phyloP scores from a whole-genome alignment of 2,888 invertebrate species.

The Stenichneumon culpator region DNA sequence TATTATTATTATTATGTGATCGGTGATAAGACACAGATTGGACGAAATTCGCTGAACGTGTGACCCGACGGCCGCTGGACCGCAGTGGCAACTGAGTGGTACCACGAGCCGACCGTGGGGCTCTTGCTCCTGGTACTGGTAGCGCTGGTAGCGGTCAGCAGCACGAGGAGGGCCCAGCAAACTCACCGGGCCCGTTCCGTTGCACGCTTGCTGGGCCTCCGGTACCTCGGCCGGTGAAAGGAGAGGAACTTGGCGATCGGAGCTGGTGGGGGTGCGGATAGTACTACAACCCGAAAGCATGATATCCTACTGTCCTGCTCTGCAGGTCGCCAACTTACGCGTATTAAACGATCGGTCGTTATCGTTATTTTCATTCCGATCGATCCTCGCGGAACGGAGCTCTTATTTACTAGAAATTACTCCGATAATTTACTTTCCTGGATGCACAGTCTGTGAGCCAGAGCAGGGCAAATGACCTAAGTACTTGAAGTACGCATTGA shows the following conservation, averaged over 20 bases:
- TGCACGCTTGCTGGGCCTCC: conserved; percentile 47
- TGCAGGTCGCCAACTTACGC: background rate
- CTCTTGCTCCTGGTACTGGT: conserved; percentile 68
- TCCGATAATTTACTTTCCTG: background rate
- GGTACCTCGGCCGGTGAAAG: conserved; percentile 64
- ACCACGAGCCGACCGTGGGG: conserved; percentile 66
- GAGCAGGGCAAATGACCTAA: no score
- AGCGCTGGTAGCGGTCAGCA: conserved; percentile 69
- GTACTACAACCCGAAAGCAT: conserved; percentile 20
- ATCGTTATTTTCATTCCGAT: background rate
- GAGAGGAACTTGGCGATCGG: conserved; percentile 56
- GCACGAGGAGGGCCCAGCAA: conserved; percentile 53
- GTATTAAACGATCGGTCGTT: background rate
- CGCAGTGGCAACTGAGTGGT: conserved; percentile 76
- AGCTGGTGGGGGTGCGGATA: conserved; percentile 36
- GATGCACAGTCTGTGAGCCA: background rate
- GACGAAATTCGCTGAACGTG: conserved; percentile 27
- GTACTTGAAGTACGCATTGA: no score
- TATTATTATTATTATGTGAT: background rate
- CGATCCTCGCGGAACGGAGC: background rate
- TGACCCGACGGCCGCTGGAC: conserved; percentile 74
- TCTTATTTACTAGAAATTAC: no score
- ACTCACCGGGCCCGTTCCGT: conserved; percentile 58
- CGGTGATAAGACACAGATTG: no score
- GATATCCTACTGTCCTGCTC: background rate